phyloP scores from a whole-genome alignment of 2,797 vertebrate species.

The Holocentrus rufus region DNA sequence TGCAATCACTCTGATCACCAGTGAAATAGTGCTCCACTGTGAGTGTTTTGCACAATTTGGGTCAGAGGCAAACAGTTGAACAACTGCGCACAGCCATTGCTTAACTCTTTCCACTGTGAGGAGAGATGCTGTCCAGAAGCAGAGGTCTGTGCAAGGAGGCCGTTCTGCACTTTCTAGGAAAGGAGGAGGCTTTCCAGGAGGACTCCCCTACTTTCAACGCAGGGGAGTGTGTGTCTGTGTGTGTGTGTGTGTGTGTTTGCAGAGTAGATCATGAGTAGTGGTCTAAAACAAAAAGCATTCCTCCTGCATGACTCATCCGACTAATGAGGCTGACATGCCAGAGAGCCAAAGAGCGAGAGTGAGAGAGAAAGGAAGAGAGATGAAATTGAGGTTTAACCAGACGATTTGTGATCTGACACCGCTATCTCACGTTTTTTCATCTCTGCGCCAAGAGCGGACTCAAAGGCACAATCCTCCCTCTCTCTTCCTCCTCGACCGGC shows the following conservation, averaged over 20 bases:
- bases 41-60: constrained; percentile 22
- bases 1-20: neutral
- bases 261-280: neutral
- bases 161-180: constrained; percentile 64
- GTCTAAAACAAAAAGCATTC: neutral
- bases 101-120: constrained; percentile 14
- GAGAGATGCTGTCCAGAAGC: constrained; percentile 30
- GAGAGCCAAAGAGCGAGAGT: constrained; percentile 5
- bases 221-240: neutral
- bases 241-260: constrained; percentile 15
- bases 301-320: constrained; percentile 1
- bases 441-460: constrained; percentile 41
- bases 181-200: constrained; percentile 54
- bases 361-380: neutral
- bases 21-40: constrained; percentile 20
- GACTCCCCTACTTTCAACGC: neutral
- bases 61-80: neutral
- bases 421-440: constrained; percentile 60
- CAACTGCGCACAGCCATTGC: constrained; percentile 19
- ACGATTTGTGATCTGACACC: constrained; percentile 54
- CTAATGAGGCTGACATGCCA: neutral
- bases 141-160: constrained; percentile 47
- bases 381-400: constrained; percentile 10
- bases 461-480: constrained; percentile 16
- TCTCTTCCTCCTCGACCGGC: constrained; percentile 21